Evolutionary conservation across 1,140 invertebrate species (phyloP).

Genomic region (Euborellia annulipes): DNA sequence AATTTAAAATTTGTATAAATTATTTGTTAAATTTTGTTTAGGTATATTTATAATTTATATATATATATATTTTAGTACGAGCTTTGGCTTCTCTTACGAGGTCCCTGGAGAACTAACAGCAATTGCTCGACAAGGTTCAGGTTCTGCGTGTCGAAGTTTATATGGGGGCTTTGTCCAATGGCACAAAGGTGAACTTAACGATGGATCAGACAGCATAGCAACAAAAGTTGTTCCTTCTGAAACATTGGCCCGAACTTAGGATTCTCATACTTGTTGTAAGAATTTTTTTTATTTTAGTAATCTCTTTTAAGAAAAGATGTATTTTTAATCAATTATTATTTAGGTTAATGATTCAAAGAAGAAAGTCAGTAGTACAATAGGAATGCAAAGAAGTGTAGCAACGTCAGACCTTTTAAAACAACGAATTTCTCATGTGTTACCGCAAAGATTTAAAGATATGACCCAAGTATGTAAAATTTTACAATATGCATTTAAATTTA

Average conservation of each 20-base stretch:
- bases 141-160: conserved; percentile 90
- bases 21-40: no score
- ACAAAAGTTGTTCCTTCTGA: conserved; percentile 48
- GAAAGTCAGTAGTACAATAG: conserved; percentile 71
- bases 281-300: conserved; percentile 9
- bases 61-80: conserved; percentile 33
- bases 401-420: conserved; percentile 74
- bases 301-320: background rate
- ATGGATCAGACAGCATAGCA: conserved; percentile 74
- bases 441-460: conserved; percentile 50
- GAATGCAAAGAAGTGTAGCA: conserved; percentile 70
- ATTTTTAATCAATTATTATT: no score
- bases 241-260: conserved; percentile 84
- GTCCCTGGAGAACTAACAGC: conserved; percentile 65
- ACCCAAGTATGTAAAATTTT: conserved; percentile 26
- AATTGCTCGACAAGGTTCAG: conserved; percentile 78
- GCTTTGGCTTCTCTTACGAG: conserved; percentile 62
- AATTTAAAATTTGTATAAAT: no score
- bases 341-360: conserved; percentile 72
- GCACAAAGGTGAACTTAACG: conserved; percentile 49
- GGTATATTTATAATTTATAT: conserved; percentile 4
- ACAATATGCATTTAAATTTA: no score
- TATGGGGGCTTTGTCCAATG: conserved; percentile 89
- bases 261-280: conserved; percentile 76
- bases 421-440: conserved; percentile 54